A percentile compares a stretch with the other conserved stretches of the same genome.
Conservation (phyloP, 2,888 invertebrate species). For the Didymodactylos carnosus region DNA sequence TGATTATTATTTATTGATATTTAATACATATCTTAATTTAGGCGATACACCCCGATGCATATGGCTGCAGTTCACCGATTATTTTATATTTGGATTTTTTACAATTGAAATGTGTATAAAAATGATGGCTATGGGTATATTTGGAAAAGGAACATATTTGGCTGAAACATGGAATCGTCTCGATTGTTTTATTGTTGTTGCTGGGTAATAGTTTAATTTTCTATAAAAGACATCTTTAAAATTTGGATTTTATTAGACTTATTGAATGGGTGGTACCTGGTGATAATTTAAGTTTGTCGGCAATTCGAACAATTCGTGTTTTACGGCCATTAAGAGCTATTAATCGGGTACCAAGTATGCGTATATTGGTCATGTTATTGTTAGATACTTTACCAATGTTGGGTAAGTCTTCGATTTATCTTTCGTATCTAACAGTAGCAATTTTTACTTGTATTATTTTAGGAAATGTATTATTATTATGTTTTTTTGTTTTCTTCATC, state of each 20-base stretch:
- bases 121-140: constrained; percentile 91
- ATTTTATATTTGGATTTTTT: constrained; percentile 95
- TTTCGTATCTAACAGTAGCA: no score
- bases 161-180: constrained; percentile 96
- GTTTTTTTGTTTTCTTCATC: constrained; percentile 99
- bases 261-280: constrained; percentile 50
- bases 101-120: constrained; percentile 92
- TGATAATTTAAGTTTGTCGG: constrained; percentile 90
- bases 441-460: no score
- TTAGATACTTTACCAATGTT: constrained; percentile 97
- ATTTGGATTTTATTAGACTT: constrained; percentile 25
- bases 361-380: constrained; percentile 88
- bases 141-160: constrained; percentile 67
- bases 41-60: constrained; percentile 44
- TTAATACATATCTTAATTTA: constrained; percentile 20
- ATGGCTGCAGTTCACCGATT: constrained; percentile 65
- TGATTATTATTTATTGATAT: no score
- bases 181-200: constrained; percentile 88
- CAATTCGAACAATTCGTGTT: constrained; percentile 90
- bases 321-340: constrained; percentile 86
- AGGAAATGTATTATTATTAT: constrained; percentile 83
- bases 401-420: no score
- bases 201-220: constrained; percentile 58
- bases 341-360: constrained; percentile 98
- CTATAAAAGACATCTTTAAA: constrained; percentile 17